Conservation (phyloP, 2,113 vertebrate species). For the Melospiza melodia region DNA sequence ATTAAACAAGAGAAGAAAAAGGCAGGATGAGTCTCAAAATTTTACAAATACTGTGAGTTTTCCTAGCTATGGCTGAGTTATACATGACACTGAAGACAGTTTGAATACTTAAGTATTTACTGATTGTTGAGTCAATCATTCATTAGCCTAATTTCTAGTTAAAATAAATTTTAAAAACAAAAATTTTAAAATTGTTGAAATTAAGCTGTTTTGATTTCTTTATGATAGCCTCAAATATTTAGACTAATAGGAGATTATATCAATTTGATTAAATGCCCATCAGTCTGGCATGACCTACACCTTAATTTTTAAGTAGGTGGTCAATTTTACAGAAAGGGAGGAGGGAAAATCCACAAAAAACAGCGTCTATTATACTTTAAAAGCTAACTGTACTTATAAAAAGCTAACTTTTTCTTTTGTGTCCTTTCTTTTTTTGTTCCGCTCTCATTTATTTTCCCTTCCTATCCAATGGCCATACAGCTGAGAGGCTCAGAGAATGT, state of each 20-base stretch:
- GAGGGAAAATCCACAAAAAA: neutral
- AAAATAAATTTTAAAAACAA: neutral
- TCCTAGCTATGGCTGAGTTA: neutral
- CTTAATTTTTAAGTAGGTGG: neutral
- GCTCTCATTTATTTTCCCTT: neutral
- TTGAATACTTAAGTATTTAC: neutral
- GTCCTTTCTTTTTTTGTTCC: neutral
- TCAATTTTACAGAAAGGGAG: neutral
- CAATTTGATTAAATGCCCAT: neutral
- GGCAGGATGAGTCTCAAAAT: neutral
- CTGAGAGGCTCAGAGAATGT: neutral
- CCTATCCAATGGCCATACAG: neutral
- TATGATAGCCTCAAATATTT: neutral
- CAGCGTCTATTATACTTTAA: neutral
- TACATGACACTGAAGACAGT: neutral
- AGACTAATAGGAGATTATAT: neutral
- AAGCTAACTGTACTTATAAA: neutral
- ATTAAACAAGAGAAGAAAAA: neutral
- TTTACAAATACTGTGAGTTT: neutral
- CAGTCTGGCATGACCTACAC: neutral
- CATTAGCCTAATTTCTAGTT: neutral
- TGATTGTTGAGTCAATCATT: neutral
- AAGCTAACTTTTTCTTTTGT: neutral
- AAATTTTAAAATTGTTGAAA: neutral
- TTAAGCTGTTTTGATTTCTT: neutral